Base-by-base conservation (phyloP, 2,888 invertebrate genomes). In the Agrochola circellaris region DNA sequence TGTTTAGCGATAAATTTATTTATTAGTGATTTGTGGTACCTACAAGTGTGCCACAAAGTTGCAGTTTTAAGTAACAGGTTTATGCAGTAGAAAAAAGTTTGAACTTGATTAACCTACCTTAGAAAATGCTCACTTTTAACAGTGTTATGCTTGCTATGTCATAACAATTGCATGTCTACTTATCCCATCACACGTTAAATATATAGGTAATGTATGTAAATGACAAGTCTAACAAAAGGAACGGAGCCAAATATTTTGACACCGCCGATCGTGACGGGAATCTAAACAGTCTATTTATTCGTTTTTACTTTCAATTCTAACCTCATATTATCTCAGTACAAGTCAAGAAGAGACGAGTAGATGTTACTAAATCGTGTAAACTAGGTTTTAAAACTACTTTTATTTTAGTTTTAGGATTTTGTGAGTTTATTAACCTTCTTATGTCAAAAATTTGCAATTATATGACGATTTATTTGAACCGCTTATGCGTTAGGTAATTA, bases 191-290 rank as follows among this genome's bases (percentile, higher is more conserved):
- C 20, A 67, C 45, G 67, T 60, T 60, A 72, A 70, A 58, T 67
- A 75, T 68, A 56, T 75, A 58, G 45, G 45, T 45, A 15, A 60
- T 73, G 45, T 65, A 76, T 73, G 81, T 73, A 76, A 83, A 69
- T n/a, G 61, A 75, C 62, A 42, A 51, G 45, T 74, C 78, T 54
- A 85, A 89, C 77, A 87, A 87, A 86, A 85, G 86, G 86, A 80
- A 74, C 45, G 48, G 3, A 68, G 90, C 89, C 90, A 90, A 90
- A 82, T 86, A 84, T 91, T 90, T 90, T 86, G 89, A 88, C 89
- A 90, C 77, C 45, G 60, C 45, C 5, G 68, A 69, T 82, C 91
- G 91, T 92, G 92, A 79, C 74, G 74, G 77, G 91, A 91, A 89
- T 92, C 75, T 69, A 48, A 87, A 90, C 75, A 56, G 82, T 75